Conservation (phyloP, 2,888 invertebrate species). For the Aphidius colemani region DNA sequence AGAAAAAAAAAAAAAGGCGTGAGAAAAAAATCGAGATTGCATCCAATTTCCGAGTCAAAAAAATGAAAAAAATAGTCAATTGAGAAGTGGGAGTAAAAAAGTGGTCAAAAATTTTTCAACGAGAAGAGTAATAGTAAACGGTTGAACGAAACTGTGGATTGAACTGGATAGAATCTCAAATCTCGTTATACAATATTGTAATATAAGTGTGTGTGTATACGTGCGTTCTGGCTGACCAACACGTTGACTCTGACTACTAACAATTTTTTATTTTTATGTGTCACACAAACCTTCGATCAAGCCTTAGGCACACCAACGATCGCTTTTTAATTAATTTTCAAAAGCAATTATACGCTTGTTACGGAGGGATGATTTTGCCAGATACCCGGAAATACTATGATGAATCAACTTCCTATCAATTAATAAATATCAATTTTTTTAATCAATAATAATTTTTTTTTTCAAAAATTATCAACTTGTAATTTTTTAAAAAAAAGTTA, state of each 20-base stretch:
- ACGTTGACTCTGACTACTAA: constrained; percentile 18
- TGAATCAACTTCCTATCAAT: background rate
- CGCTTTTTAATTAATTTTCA: constrained; percentile 50
- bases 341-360: constrained; percentile 50
- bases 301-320: constrained; percentile 37
- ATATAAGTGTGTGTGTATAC: no score
- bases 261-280: background rate
- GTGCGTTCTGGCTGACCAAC: constrained; percentile 6
- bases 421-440: background rate
- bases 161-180: constrained; percentile 6
- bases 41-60: background rate
- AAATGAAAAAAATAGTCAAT: no score
- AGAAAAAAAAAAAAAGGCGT: background rate
- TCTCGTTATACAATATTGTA: background rate
- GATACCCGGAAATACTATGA: background rate
- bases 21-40: background rate
- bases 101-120: constrained; percentile 13
- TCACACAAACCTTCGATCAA: background rate
- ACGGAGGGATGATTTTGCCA: constrained; percentile 32
- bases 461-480: background rate
- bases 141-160: constrained; percentile 11
- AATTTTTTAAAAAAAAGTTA: background rate
- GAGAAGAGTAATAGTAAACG: background rate
- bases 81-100: background rate
- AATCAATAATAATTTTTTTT: background rate